phyloP scores from a whole-genome alignment of 2,797 vertebrate genomes.

The Pelodytes ibericus region DNA sequence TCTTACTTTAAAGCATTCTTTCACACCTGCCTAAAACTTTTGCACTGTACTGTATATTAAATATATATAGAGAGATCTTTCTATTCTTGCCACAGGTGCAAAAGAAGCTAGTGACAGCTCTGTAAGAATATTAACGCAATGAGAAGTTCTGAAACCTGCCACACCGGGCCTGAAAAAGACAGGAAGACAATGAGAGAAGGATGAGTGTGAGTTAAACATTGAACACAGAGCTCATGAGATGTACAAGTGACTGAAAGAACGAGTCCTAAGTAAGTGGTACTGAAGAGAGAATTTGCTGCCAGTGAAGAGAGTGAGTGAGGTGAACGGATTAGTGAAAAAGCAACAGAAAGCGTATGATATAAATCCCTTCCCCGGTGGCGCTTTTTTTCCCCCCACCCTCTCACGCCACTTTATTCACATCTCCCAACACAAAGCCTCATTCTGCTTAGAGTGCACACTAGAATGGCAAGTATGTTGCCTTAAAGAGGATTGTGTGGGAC shows the following conservation, averaged over 20 bases:
- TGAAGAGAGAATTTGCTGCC: background rate
- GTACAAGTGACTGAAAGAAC: background rate
- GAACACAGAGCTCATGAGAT: background rate
- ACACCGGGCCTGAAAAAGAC: too few species aligned
- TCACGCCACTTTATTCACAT: constrained; percentile 45
- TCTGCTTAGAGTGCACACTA: constrained; percentile 26
- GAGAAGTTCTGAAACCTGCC: too few species aligned
- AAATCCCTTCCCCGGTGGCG: constrained; percentile 15
- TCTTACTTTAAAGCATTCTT: too few species aligned
- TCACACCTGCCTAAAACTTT: too few species aligned
- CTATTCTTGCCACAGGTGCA: too few species aligned
- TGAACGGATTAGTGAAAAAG: constrained; percentile 1
- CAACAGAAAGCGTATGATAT: background rate
- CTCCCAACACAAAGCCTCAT: constrained; percentile 43
- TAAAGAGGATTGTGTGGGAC: constrained; percentile 53
- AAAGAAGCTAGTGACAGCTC: too few species aligned
- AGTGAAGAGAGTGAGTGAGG: background rate
- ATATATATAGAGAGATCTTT: too few species aligned
- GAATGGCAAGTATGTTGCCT: constrained; percentile 45
- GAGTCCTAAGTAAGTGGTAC: background rate
- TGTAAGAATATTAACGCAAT: too few species aligned
- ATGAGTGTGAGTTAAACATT: too few species aligned
- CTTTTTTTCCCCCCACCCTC: constrained; percentile 16
- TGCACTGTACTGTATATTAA: too few species aligned
- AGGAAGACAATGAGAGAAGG: too few species aligned